Base-by-base conservation (phyloP, 2,888 invertebrate genomes). In the Trichopoda pennipes region DNA sequence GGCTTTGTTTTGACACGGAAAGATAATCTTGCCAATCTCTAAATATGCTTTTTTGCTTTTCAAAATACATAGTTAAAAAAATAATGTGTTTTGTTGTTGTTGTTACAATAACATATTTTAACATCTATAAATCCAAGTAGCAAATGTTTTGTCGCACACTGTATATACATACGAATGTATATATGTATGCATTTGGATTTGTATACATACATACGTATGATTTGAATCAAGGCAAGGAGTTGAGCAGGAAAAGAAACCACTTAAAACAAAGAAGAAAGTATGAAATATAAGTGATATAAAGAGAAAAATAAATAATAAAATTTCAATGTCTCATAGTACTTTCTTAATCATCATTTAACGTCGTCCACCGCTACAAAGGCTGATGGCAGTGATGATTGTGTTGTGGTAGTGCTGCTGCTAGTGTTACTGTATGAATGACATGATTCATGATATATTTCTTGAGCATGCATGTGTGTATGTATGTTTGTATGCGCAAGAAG, bases 211-310 rank as follows among this genome's bases (percentile, higher is more conserved):
- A n/a, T 32, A n/a, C 47, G 7, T 47, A 47, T 32, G 23, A 38
- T 61, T 53, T 21, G 19, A 9, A 3, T 10, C 17, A n/a, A 16
- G 35, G 10, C 3, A 21, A 58, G 51, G 47, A 64, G 64, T 38
- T 47, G 73, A 9, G 6, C 23, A 56, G 49, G 56, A 64, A 56
- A 74, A 66, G 56, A 60, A 51, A 61, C 47, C 61, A 49, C 51
- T 56, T 69, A 49, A 74, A 74, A 81, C 58, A 77, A 77, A 81
- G 77, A 81, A 80, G 80, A 76, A 81, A 73, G 76, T 76, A 53
- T 49, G 42, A 32, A 58, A 56, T 55, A 68, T 55, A 68, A 56
- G 21, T 38, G 61, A 47, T 21, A 78, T 44, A 72, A 32, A 64
- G 32, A 16, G 47, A 35, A 70, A 35, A 58, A 72, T 56, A 72